Evolutionary conservation across 2,113 vertebrate genomes (phyloP).

Genomic region (Gnathonemus echidnorhynchus): DNA sequence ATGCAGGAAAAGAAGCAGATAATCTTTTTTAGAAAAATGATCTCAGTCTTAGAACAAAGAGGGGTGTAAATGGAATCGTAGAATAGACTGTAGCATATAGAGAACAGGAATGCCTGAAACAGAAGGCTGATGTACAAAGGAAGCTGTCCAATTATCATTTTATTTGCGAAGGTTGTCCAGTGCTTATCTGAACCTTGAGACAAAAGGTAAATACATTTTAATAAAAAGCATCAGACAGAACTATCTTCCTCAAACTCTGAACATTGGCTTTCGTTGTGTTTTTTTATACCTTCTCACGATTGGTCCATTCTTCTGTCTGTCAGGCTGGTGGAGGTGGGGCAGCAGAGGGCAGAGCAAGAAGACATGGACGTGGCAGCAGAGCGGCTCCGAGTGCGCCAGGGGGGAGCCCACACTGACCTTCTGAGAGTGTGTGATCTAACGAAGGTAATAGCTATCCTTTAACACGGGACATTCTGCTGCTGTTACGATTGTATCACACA

Average conservation of each 20-base stretch:
- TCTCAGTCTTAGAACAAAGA: neutral
- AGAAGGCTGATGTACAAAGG: neutral
- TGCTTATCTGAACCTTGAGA: neutral
- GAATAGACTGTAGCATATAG: neutral
- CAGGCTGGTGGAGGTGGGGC: conserved; percentile 67
- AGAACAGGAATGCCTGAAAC: neutral
- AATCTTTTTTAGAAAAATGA: neutral
- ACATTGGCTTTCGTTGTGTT: neutral
- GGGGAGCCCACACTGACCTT: conserved; percentile 75
- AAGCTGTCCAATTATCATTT: neutral
- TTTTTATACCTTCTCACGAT: neutral
- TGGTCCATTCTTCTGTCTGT: neutral
- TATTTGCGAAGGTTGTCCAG: neutral
- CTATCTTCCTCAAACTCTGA: neutral
- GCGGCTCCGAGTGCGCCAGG: conserved; percentile 71
- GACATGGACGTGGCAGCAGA: conserved; percentile 89
- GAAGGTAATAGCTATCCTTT: conserved; percentile 64
- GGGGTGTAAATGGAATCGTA: neutral
- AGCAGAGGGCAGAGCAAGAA: conserved; percentile 68
- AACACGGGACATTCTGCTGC: neutral
- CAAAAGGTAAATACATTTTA: neutral
- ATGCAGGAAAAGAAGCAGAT: neutral
- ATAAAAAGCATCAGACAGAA: neutral
- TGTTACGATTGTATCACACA: neutral
- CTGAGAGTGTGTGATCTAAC: conserved; percentile 82